Base-by-base conservation (phyloP, 2,113 vertebrate species). In the Phalacrocorax brasilianus region DNA sequence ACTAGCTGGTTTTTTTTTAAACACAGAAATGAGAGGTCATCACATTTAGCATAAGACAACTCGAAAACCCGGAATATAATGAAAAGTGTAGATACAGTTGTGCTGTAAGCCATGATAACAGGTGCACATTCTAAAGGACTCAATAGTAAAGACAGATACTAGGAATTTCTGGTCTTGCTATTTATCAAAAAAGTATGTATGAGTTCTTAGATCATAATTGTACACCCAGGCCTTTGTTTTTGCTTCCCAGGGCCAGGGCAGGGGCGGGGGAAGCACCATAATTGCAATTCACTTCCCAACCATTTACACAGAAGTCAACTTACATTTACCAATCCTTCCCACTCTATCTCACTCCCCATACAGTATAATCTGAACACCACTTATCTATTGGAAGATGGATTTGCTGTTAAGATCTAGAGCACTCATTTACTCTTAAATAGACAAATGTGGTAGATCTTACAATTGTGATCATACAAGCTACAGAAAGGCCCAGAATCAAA, bases 171-270 rank as follows among this genome's bases (percentile, higher is more conserved):
- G 16, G n/a, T 42, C 33, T 86, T 28, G 3, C 0, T 45, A 33
- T 66, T 94, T 66, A 91, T 22, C 33, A 56, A 59, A 85, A 63
- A 62, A 53, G 12, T 5, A 68, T 16, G 27, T 12, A 14, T 1
- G 8, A 62, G 2, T 50, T 81, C 56, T 65, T 22, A 30, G 23
- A 14, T 33, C 26, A 9, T 9, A 89, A 59, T 0, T 42, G 32
- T 47, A 59, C 11, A 62, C 2, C 2, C 50, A 87, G 40, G 19
- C 7, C 80, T 92, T 26, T 80, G 32, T 28, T 56, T 89, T 86
- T 77, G 35, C 14, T 52, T 74, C 10, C 5, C 2, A 8, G 4
- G 12, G 3, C 1, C 5, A 3, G 13, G 23, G 49, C 3, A 10
- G 5, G 13, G 12, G 49, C 3, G 12, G 23, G 44, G 16, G 15